Evolutionary conservation across 2,113 vertebrate species (phyloP), one percentile per base, ranked within the genome.

Genomic region (Nannospalax galili): DNA sequence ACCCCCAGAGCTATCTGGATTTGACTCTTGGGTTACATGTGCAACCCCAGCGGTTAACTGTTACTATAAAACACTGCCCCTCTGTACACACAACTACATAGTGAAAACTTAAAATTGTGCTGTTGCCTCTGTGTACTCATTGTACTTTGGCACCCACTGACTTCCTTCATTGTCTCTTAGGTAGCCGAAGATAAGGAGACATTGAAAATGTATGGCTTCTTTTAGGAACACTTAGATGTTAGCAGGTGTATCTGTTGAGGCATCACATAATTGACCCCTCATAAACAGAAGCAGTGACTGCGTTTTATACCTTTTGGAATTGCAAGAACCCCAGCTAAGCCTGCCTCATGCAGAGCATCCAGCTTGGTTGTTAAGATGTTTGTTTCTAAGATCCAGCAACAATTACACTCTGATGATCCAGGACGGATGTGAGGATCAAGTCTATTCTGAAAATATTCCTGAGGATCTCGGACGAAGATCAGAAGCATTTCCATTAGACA

Each of bases 381-480:
- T 96, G 98, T 97, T 98, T 97, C 97, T 95, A 93, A 96, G 30
- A 96, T 97, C 97, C 95, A 96, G 94, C 2, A 60, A 91, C 96
- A 97, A 9, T 80, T 65, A 56, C 15, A 3, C 72, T 60, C 58
- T 88, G 87, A 97, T 95, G 95, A 84, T 75, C 95, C 90, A 52
- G 58, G 81, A 93, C 72, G 87, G 67, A 87, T 56, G 81, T 69
- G 52, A 8, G 74, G 87, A 88, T 77, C n/a, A 96, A 96, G 88
- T 69, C 93, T 88, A 52, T 89, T 70, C 96, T 73, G 88, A 97
- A 97, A 91, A 96, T 73, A 94, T 93, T 95, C 93, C 86, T 73
- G 69, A 77, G 90, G 93, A 97, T 96, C 77, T 97, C 89, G 92
- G 93, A 88, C 75, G 81, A 86, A 97, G 96, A 98, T 97, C 96